A percentile compares a stretch with the other conserved stretches of the same genome.
These are phyloP conservation scores for Enteromius fasciolatus DNA, from an alignment of 2,797 vertebrate species.

Conservation along the genomic window DNA sequence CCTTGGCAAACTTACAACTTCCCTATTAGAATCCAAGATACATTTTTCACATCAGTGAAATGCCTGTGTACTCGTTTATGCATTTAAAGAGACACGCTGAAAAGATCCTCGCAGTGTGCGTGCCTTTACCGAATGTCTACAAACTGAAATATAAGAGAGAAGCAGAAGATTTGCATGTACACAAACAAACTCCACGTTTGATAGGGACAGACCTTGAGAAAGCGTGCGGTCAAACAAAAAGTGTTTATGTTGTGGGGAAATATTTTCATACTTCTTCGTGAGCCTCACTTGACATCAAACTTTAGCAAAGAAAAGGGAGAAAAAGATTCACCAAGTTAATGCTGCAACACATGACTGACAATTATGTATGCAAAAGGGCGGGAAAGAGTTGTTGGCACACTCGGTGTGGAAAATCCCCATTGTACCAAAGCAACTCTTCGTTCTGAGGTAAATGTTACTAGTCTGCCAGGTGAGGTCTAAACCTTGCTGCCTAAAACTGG, in stretches of 20 bases:
- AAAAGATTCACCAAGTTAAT: constrained; percentile 28
- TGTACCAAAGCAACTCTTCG: constrained; percentile 39
- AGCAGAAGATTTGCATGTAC: constrained; percentile 50
- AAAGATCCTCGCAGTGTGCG: constrained; percentile 50
- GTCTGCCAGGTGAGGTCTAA: constrained; percentile 47
- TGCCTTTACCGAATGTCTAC: constrained; percentile 47
- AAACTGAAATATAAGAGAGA: constrained; percentile 43
- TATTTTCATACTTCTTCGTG: constrained; percentile 3
- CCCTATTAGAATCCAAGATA: constrained; percentile 81
- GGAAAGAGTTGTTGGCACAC: constrained; percentile 33
- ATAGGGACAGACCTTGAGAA: constrained; percentile 4
- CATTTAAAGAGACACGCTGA: constrained; percentile 66
- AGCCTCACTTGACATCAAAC: not conserved
- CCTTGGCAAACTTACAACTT: constrained; percentile 81
- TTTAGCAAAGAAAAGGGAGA: not conserved
- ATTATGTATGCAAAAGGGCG: constrained; percentile 50
- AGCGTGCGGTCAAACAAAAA: not conserved
- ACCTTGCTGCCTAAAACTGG: constrained; percentile 38
- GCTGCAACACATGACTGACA: constrained; percentile 40
- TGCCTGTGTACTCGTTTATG: constrained; percentile 69
- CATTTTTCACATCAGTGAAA: constrained; percentile 80
- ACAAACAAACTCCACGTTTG: constrained; percentile 39
- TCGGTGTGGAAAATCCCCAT: constrained; percentile 51
- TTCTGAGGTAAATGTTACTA: constrained; percentile 48
- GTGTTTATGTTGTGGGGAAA: not conserved